These are phyloP conservation scores for Baryphthengus martii DNA, from an alignment of 2,113 vertebrate species.

Conservation along the genomic window DNA sequence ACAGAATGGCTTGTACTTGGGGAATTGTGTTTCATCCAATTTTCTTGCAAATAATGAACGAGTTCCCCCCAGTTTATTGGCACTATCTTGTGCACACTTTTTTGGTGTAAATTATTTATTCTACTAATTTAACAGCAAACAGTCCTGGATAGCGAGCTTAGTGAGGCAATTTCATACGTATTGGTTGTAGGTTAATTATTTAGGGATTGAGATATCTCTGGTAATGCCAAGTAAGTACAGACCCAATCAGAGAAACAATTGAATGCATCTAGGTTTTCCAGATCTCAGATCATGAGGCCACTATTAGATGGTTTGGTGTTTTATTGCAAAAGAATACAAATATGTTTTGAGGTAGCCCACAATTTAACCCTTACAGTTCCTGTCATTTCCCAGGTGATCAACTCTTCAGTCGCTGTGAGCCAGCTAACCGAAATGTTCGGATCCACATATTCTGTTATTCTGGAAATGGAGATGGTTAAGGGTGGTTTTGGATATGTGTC, in stretches of 20 bases:
- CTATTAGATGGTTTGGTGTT: constrained; percentile 11
- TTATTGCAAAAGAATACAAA: neutral
- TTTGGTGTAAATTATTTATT: constrained; percentile 78
- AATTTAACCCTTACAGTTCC: constrained; percentile 1
- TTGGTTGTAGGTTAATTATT: constrained; percentile 78
- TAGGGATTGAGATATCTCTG: constrained; percentile 71
- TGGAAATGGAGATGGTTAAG: neutral
- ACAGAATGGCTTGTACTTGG: constrained; percentile 42
- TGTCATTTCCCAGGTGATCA: neutral
- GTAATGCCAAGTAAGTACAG: constrained; percentile 67
- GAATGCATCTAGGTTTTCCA: constrained; percentile 37
- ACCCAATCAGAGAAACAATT: constrained; percentile 50
- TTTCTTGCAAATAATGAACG: constrained; percentile 74
- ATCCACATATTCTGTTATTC: neutral
- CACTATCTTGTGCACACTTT: constrained; percentile 62
- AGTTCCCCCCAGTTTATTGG: constrained; percentile 69
- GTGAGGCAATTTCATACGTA: constrained; percentile 67
- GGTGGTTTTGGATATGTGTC: neutral
- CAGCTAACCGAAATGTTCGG: neutral
- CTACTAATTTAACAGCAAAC: constrained; percentile 75
- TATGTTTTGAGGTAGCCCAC: neutral
- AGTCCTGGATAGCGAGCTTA: constrained; percentile 65
- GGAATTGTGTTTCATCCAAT: constrained; percentile 69
- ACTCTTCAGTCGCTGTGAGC: neutral
- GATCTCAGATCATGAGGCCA: neutral